phyloP scores from a whole-genome alignment of 2,797 vertebrate genomes.

The Hafferia zeledoni region DNA sequence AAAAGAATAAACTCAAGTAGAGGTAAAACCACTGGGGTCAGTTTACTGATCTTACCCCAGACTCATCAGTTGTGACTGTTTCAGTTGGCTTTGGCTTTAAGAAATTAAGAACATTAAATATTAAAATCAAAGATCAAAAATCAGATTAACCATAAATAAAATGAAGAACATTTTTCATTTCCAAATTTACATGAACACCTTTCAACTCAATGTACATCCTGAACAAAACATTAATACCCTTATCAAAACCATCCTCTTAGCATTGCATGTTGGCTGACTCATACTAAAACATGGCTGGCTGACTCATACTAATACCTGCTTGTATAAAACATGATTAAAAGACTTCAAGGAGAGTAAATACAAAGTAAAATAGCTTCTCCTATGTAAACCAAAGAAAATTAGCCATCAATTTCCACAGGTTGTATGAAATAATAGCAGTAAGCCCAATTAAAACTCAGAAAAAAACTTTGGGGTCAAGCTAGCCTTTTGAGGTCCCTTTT shows the following conservation, averaged over 20 bases:
- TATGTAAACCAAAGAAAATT: neutral
- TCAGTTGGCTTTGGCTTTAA: conserved; percentile 99
- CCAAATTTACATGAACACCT: neutral
- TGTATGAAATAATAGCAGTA: neutral
- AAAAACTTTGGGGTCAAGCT: neutral
- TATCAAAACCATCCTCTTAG: neutral
- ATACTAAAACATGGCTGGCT: neutral
- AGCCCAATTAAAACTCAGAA: neutral
- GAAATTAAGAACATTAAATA: conserved; percentile 92
- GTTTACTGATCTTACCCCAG: conserved; percentile 93
- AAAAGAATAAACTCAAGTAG: conserved; percentile 83
- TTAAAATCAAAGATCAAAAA: conserved; percentile 79
- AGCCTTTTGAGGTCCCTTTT: neutral
- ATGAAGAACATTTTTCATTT: conserved; percentile 16
- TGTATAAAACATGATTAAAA: neutral
- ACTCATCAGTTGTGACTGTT: conserved; percentile 96
- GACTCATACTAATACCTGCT: neutral
- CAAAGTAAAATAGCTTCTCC: neutral
- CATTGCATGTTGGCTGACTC: neutral
- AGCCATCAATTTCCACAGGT: neutral
- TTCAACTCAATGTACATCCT: neutral
- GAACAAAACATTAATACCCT: neutral
- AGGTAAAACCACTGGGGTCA: conserved; percentile 78
- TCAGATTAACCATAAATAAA: conserved; percentile 49
- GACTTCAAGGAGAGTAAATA: neutral